phyloP scores from a whole-genome alignment of 1,140 invertebrate species.

The Thalassaphorura encarpata region DNA sequence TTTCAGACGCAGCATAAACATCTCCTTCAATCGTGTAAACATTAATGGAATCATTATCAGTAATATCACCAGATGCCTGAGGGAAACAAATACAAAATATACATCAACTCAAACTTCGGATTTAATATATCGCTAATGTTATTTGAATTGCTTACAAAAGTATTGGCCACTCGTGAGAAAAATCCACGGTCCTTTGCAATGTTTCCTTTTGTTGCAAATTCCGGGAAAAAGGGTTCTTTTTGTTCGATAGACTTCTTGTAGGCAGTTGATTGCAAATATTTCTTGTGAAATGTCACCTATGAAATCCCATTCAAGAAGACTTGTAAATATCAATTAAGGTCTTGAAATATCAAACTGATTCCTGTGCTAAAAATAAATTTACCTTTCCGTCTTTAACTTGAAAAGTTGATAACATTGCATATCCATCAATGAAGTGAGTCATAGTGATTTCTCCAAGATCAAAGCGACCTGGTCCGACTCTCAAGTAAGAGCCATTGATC shows the following conservation, averaged over 20 bases:
- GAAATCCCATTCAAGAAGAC: too few relatives aligned
- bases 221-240: constrained; percentile 39
- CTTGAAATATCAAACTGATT: too few relatives aligned
- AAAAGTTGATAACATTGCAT: too few relatives aligned
- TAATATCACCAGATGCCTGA: constrained; percentile 26
- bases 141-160: constrained; percentile 32
- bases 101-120: neutral
- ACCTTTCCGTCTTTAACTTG: too few relatives aligned
- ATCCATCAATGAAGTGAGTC: too few relatives aligned
- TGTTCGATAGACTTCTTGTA: constrained; percentile 37
- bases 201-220: constrained; percentile 41
- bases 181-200: constrained; percentile 39
- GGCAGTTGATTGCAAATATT: constrained; percentile 39
- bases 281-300: constrained; percentile 35
- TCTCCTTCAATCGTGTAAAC: constrained; percentile 37
- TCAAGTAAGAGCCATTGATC: too few relatives aligned
- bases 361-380: too few relatives aligned
- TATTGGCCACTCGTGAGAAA: constrained; percentile 36
- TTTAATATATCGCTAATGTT: neutral
- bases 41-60: constrained; percentile 40
- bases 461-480: too few relatives aligned
- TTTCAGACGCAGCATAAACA: constrained; percentile 40
- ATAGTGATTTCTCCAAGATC: too few relatives aligned
- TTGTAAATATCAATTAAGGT: too few relatives aligned
- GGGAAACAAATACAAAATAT: neutral